phyloP scores from a whole-genome alignment of 2,888 invertebrate species.

The Pasiphila rectangulata region DNA sequence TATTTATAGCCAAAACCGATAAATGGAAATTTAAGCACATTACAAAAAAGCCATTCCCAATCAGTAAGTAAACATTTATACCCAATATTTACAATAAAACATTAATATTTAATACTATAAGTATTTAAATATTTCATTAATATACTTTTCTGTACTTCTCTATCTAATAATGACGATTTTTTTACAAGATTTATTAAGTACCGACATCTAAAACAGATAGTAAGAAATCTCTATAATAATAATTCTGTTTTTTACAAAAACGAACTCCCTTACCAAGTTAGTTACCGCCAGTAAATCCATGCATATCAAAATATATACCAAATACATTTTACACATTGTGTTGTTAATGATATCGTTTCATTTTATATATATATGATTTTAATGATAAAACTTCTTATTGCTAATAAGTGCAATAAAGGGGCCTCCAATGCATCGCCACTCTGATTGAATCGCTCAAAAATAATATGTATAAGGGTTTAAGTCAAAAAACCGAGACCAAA shows the following conservation, averaged over 20 bases:
- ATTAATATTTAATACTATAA: slow-evolving; percentile 60
- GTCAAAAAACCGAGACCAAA: too few relatives aligned
- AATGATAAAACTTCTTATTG: slow-evolving; percentile 51
- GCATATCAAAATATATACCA: slow-evolving; percentile 77
- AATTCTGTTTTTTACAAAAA: slow-evolving; percentile 50
- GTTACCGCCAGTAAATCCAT: slow-evolving; percentile 64
- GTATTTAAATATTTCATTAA: slow-evolving; percentile 55
- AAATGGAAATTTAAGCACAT: slow-evolving; percentile 50
- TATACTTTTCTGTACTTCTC: slow-evolving; percentile 57
- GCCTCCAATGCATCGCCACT: too few relatives aligned
- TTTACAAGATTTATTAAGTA: slow-evolving; percentile 66
- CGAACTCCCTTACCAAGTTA: slow-evolving; percentile 46
- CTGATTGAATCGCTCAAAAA: too few relatives aligned
- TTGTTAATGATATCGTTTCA: slow-evolving; percentile 53
- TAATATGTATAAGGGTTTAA: too few relatives aligned
- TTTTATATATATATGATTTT: slow-evolving; percentile 56
- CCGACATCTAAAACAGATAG: slow-evolving; percentile 59
- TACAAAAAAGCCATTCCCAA: slow-evolving; percentile 48
- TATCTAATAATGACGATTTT: slow-evolving; percentile 53
- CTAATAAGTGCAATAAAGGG: slow-evolving; percentile 47
- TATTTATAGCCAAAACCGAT: slow-evolving; percentile 21
- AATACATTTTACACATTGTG: slow-evolving; percentile 56
- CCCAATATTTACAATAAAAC: slow-evolving; percentile 56
- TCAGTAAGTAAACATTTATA: slow-evolving; percentile 43
- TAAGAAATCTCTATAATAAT: slow-evolving; percentile 39